Base-by-base conservation (phyloP, 2,888 invertebrate genomes). In the Epinotia demarniana region DNA sequence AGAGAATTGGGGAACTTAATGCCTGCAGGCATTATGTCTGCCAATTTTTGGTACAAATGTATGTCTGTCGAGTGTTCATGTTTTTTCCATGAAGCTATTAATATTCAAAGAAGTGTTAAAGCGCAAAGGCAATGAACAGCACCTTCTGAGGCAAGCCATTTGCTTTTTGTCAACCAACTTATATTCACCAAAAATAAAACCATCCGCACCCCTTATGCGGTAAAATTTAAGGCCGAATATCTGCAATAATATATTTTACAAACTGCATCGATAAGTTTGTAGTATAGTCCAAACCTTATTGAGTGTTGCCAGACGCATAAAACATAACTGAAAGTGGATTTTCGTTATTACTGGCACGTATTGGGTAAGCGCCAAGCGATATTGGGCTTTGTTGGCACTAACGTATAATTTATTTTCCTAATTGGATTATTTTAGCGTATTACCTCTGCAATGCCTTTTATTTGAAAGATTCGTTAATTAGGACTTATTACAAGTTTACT, bases 291-390 rank as follows among this genome's bases (percentile, higher is more conserved):
- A 80, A 83, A 82, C 80, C 82, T 85, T 85, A 86, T 85, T 83
- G 85, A 86, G 85, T 86, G 83, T 84, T 84, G 86, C 83, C 81
- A 83, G 85, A 85, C 85, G 82, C 85, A 89, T 88, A 88, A 89
- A 89, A 88, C 86, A 88, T 87, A 88, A 86, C 87, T 82, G 85
- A 87, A 89, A 88, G 88, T 87, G 86, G 88, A 88, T 89, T 88
- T 87, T 87, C 84, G 86, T 87, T 88, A 89, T 87, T 86, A 86
- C 85, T 81, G 80, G 83, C 82, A 86, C 86, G 82, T 85, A 78
- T 83, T 87, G 86, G 84, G 81, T 67, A 76, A 70, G 69, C 84
- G 89, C 87, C 87, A 88, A 83, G 80, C 83, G 77, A 86, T 84
- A 86, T 80, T 82, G 81, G 81, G 71, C 85, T 87, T 85, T 89